A percentile compares a stretch with the other conserved stretches of the same genome.
phyloP scores from a whole-genome alignment of 2,113 vertebrate genomes.

The Antennarius striatus region DNA sequence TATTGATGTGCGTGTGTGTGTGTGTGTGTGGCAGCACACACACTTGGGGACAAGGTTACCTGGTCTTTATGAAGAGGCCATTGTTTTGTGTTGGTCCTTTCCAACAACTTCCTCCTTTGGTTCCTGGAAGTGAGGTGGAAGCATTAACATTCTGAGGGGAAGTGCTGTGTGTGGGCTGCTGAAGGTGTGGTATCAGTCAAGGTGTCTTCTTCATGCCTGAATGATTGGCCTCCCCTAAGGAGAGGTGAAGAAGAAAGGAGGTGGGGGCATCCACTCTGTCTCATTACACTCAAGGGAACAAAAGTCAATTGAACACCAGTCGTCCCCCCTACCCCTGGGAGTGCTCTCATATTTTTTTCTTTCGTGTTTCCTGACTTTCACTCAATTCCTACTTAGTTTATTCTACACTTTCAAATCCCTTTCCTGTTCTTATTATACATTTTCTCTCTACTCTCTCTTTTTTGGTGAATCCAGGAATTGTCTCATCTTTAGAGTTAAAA shows the following conservation, averaged over 20 bases:
- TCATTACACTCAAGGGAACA: slow-evolving; percentile 52
- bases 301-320: slow-evolving; percentile 77
- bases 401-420: not conserved
- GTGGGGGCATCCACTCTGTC: slow-evolving; percentile 4
- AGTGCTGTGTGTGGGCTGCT: slow-evolving; percentile 4
- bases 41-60: slow-evolving; percentile 20
- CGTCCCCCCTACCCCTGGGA: not conserved
- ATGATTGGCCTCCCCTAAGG: not conserved
- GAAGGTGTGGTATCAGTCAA: no score
- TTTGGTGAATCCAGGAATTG: not conserved
- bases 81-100: slow-evolving; percentile 11
- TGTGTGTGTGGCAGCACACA: no score
- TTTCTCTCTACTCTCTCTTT: not conserved
- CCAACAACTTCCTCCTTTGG: not conserved
- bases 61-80: not conserved
- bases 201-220: no score
- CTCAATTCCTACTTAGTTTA: slow-evolving; percentile 6
- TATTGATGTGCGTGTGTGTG: no score
- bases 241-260: not conserved
- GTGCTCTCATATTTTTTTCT: slow-evolving; percentile 16
- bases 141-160: slow-evolving; percentile 40
- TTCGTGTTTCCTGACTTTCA: slow-evolving; percentile 26
- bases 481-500: slow-evolving; percentile 5
- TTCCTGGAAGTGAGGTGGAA: not conserved
- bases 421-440: not conserved